These are phyloP conservation scores for Hyla sarda DNA, from an alignment of 2,113 vertebrate genomes.

Conservation along the genomic window DNA sequence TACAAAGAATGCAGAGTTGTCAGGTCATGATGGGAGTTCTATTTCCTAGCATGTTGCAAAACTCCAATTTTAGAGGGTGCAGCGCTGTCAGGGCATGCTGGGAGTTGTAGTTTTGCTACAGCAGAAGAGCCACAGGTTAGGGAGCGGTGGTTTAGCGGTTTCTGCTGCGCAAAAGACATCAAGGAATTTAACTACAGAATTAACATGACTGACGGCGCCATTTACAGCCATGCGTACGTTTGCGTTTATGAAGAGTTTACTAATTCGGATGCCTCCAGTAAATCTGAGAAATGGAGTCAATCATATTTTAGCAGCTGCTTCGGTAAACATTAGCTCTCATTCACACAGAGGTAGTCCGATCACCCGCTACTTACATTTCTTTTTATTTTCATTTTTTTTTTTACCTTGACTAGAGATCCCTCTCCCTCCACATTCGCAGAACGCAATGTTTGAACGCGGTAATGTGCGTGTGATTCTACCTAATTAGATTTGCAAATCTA, in stretches of 20 bases:
- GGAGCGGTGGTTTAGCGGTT: no score
- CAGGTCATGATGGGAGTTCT: no score
- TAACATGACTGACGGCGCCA: background rate
- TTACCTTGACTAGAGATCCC: background rate
- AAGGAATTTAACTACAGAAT: background rate
- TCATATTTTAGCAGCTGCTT: background rate
- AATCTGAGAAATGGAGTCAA: background rate
- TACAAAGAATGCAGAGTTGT: no score
- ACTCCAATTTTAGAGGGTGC: no score
- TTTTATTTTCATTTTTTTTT: background rate
- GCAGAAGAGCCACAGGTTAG: no score
- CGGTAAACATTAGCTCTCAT: background rate
- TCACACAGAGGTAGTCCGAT: background rate
- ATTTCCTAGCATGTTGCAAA: no score
- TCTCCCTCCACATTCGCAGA: background rate
- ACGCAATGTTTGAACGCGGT: conserved; percentile 55
- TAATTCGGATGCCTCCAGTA: background rate
- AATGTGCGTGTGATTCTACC: conserved; percentile 58
- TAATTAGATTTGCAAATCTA: conserved; percentile 58
- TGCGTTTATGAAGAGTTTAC: background rate
- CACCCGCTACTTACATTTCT: background rate
- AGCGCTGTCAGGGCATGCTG: no score
- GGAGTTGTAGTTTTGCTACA: no score
- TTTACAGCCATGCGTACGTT: background rate
- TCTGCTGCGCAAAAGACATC: no score